Percentiles rank a stretch among this genome's conserved stretches.
phyloP scores from a whole-genome alignment of 1,140 invertebrate genomes.

The Listronotus bonariensis region DNA sequence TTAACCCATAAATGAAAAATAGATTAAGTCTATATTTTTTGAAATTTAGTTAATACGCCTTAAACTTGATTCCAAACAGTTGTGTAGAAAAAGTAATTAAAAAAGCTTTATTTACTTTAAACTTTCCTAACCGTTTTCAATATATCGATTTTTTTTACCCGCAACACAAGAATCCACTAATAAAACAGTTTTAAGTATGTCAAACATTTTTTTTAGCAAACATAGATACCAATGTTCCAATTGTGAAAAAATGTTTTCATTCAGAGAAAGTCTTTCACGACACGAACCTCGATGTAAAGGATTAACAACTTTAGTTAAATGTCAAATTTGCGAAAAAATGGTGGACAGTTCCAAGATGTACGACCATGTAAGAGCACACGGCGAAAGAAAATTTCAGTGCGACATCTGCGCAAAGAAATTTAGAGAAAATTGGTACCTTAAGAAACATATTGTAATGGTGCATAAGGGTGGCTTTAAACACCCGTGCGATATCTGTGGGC shows the following conservation, averaged over 20 bases:
- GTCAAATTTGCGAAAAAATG: conserved; percentile 16
- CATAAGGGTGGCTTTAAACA: conserved; percentile 40
- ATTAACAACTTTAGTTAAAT: conserved; percentile 11
- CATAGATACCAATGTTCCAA: conserved; percentile 10
- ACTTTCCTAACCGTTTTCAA: too few species aligned
- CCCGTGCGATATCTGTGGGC: conserved; percentile 53
- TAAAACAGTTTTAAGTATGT: too few species aligned
- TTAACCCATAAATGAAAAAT: too few species aligned
- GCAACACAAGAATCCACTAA: neutral
- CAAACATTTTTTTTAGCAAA: too few species aligned
- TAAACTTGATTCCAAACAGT: too few species aligned
- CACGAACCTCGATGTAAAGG: conserved; percentile 20
- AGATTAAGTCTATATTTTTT: too few species aligned
- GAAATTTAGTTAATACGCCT: too few species aligned
- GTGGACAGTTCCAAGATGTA: conserved; percentile 15
- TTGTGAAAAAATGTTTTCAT: conserved; percentile 10
- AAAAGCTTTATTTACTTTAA: too few species aligned
- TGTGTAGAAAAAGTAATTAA: too few species aligned
- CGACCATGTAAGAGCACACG: conserved; percentile 13
- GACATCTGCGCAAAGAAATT: conserved; percentile 45
- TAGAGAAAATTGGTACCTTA: conserved; percentile 39
- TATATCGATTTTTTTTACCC: conserved; percentile 4
- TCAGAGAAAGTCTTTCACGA: conserved; percentile 1
- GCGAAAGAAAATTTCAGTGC: conserved; percentile 25
- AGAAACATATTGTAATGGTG: conserved; percentile 35